Percentiles rank a stretch among this genome's conserved stretches.
Evolutionary conservation across 2,113 vertebrate genomes (phyloP).

Genomic region (Rhizomys pruinosus): DNA sequence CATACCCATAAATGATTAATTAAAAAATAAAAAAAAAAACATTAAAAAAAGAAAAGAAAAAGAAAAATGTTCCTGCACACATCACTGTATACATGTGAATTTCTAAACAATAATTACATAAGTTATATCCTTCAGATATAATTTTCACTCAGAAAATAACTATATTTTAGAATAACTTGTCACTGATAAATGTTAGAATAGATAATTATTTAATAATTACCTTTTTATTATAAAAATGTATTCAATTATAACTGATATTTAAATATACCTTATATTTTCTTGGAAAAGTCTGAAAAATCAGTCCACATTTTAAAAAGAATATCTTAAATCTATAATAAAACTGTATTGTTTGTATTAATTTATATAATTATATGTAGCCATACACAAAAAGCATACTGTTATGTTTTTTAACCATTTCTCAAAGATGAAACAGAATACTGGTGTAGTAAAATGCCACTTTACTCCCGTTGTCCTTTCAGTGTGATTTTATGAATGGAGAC

Average conservation of each 20-base stretch:
- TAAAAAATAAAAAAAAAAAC: too few species aligned
- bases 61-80: neutral
- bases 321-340: neutral
- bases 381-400: neutral
- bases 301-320: neutral
- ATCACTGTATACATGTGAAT: neutral
- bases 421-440: neutral
- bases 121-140: neutral
- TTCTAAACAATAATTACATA: neutral
- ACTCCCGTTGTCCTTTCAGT: neutral
- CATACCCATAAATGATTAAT: too few species aligned
- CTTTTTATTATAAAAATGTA: neutral
- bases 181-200: neutral
- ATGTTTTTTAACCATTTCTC: neutral
- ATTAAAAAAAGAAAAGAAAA: too few species aligned
- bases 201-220: neutral
- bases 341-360: neutral
- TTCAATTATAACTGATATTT: neutral
- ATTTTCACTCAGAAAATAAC: neutral
- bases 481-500: neutral
- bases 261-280: neutral
- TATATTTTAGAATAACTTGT: neutral
- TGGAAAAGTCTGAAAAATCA: neutral
- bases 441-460: neutral
- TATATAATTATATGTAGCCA: neutral